Conservation (phyloP, 1,140 invertebrate species). For the Lerema accius region DNA sequence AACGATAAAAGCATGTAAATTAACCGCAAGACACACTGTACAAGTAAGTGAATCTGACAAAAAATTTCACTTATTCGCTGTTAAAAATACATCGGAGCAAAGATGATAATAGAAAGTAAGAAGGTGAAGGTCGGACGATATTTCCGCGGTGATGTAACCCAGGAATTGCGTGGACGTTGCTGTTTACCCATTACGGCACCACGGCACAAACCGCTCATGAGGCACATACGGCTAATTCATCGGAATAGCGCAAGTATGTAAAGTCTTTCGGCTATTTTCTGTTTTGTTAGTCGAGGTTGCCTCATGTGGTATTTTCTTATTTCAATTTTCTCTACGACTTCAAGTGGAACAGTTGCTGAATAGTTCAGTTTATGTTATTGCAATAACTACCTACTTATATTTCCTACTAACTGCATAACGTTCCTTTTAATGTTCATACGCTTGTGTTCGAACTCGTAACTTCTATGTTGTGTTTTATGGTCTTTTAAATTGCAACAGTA, state of each 20-base stretch:
- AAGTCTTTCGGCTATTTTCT: conserved; percentile 18
- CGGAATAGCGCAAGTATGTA: conserved; percentile 20
- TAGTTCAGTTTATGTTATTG: background rate
- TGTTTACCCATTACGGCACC: conserved; percentile 28
- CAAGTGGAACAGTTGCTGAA: background rate
- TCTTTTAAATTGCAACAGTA: too few relatives aligned
- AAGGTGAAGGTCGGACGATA: conserved; percentile 20
- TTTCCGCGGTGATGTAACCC: conserved; percentile 24
- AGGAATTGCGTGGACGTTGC: conserved; percentile 17
- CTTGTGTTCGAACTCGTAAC: too few relatives aligned
- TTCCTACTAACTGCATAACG: background rate
- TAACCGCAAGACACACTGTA: too few relatives aligned
- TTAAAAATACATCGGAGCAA: conserved; percentile 1
- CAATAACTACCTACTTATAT: background rate
- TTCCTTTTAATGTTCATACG: too few relatives aligned
- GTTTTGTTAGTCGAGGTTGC: conserved; percentile 21
- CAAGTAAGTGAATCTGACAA: too few relatives aligned
- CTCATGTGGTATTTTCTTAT: conserved; percentile 11
- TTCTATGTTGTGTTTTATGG: too few relatives aligned
- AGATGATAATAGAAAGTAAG: conserved; percentile 22
- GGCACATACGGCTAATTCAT: conserved; percentile 24
- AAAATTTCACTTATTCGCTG: too few relatives aligned
- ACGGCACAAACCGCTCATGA: conserved; percentile 16
- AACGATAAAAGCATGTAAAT: too few relatives aligned
- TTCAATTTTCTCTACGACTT: conserved; percentile 13